A percentile compares a stretch with the other conserved stretches of the same genome.
Conservation (phyloP, 1,140 invertebrate species). For the Tetramorium simillimum region DNA sequence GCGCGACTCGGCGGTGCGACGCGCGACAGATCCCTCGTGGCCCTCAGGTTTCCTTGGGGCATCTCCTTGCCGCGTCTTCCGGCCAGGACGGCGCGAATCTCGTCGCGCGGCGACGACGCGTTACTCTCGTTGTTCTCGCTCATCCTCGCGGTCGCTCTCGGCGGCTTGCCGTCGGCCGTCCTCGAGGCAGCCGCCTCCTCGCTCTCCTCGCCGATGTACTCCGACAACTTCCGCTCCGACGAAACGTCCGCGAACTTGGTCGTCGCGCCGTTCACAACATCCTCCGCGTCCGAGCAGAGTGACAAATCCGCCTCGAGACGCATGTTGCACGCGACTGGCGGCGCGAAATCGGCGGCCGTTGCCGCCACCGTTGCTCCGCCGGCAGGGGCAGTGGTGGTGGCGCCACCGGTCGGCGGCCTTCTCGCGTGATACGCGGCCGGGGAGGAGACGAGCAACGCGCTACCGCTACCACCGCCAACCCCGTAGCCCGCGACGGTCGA, state of each 20-base stretch:
- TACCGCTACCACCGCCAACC: slow-evolving; percentile 23
- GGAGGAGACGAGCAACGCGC: slow-evolving; percentile 58
- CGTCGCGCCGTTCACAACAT: slow-evolving; percentile 74
- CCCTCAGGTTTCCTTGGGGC: background rate
- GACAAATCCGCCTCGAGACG: slow-evolving; percentile 82
- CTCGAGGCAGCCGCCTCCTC: slow-evolving; percentile 24
- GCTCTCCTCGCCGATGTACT: slow-evolving; percentile 18
- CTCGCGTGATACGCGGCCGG: slow-evolving; percentile 44
- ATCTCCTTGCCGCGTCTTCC: background rate
- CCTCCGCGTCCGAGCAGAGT: slow-evolving; percentile 80
- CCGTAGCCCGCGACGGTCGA: slow-evolving; percentile 18
- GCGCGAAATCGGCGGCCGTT: slow-evolving; percentile 48
- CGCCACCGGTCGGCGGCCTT: slow-evolving; percentile 61
- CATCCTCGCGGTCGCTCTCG: background rate
- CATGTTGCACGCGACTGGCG: slow-evolving; percentile 83
- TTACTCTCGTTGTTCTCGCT: background rate
- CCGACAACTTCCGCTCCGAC: slow-evolving; percentile 55
- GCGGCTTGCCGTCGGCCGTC: slow-evolving; percentile 32
- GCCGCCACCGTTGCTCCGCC: background rate
- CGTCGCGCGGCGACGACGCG: slow-evolving; percentile 19
- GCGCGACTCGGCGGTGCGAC: slow-evolving; percentile 28
- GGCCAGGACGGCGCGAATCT: background rate
- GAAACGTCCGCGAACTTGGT: slow-evolving; percentile 50
- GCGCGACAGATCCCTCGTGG: slow-evolving; percentile 36
- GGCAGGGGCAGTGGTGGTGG: slow-evolving; percentile 42